A percentile compares a stretch with the other conserved stretches of the same genome.
Evolutionary conservation across 2,888 invertebrate genomes (phyloP).

Genomic region (Stratiomys singularior): DNA sequence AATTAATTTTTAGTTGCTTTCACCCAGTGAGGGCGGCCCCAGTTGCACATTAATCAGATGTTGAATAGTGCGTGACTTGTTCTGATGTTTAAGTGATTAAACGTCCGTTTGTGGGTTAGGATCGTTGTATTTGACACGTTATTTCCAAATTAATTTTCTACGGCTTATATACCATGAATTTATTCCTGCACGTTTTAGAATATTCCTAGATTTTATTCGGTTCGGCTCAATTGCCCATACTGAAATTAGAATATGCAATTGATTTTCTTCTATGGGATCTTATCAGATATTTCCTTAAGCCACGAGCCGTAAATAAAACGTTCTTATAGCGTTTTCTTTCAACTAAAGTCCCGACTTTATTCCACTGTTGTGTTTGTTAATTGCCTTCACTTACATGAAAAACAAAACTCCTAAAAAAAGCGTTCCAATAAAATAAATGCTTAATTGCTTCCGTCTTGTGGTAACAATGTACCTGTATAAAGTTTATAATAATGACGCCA

Average conservation of each 20-base stretch:
- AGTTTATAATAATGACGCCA: too few species aligned
- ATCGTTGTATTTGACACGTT: constrained; percentile 19
- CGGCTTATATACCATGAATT: neutral
- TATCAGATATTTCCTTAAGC: too few species aligned
- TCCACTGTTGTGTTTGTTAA: too few species aligned
- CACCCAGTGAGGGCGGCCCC: neutral
- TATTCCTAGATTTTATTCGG: neutral
- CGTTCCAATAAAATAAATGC: too few species aligned
- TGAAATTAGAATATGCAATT: neutral
- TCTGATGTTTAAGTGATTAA: constrained; percentile 18
- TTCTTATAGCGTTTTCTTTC: too few species aligned
- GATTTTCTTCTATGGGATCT: neutral
- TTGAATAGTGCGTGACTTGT: constrained; percentile 43
- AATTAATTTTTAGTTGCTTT: constrained; percentile 14
- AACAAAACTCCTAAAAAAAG: too few species aligned
- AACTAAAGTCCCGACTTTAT: too few species aligned
- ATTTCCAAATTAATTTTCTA: constrained; percentile 40
- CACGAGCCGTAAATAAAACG: too few species aligned
- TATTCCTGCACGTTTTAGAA: neutral
- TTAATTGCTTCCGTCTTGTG: too few species aligned
- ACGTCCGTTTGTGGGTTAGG: constrained; percentile 7
- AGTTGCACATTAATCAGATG: constrained; percentile 38
- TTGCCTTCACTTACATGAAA: too few species aligned
- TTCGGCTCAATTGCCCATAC: neutral
- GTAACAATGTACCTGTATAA: too few species aligned